These are phyloP conservation scores for Syritta pipiens DNA, from an alignment of 2,888 invertebrate genomes.

Conservation along the genomic window DNA sequence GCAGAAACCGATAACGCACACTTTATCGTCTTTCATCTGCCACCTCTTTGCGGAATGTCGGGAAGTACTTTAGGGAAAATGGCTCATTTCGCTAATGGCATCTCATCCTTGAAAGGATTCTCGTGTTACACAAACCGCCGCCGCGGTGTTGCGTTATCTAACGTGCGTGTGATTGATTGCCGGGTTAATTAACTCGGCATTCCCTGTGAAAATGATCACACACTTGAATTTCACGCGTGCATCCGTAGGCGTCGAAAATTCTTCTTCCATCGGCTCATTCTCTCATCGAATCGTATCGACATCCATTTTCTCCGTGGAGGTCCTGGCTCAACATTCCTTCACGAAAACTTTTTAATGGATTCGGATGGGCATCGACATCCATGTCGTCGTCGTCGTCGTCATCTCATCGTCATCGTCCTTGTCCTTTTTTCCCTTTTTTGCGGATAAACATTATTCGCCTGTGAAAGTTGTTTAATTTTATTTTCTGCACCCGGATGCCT, in stretches of 20 bases:
- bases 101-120: conserved; percentile 48
- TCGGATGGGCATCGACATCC: too few species aligned
- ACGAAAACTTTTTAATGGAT: conserved; percentile 8
- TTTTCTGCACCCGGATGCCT: conserved; percentile 1
- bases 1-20: conserved; percentile 1
- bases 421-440: too few species aligned
- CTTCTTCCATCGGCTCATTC: too few species aligned
- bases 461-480: conserved; percentile 21
- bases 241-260: too few species aligned
- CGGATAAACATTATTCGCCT: conserved; percentile 20
- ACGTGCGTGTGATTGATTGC: conserved; percentile 51
- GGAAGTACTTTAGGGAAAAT: neutral
- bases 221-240: too few species aligned
- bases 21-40: neutral
- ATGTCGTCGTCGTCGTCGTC: too few species aligned
- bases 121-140: conserved; percentile 26
- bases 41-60: neutral
- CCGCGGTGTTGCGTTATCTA: conserved; percentile 39
- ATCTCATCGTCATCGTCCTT: too few species aligned
- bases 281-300: too few species aligned
- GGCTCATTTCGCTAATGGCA: conserved; percentile 23
- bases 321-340: too few species aligned
- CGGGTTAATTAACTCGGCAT: conserved; percentile 44
- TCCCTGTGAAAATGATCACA: too few species aligned
- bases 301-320: too few species aligned